Evolutionary conservation across 2,113 vertebrate genomes (phyloP), one percentile per base, ranked within the genome.

Genomic region (Chrysochloris asiatica): DNA sequence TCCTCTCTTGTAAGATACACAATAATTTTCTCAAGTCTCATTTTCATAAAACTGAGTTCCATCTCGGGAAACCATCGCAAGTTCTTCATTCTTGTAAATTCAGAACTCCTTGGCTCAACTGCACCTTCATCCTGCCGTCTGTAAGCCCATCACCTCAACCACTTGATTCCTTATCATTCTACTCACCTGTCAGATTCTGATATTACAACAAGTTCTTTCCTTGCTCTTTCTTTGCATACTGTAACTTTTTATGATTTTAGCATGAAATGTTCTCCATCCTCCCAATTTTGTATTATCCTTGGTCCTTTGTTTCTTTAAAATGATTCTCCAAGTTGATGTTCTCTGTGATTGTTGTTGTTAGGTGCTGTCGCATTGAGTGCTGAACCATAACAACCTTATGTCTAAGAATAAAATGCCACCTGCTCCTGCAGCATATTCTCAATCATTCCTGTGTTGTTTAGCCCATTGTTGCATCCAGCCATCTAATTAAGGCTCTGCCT

Each of bases 301-400:
- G 65, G 4, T 86, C 87, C 45, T 83, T n/a, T 52, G 0, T 84
- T 81, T 83, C 82, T 83, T 77, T 84, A 81, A 92, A 77, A 43
- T 65, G 43, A 26, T 41, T 13, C 47, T 77, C 41, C 79, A 82
- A 52, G 45, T 10, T 71, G 41, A 83, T 67, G 26, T 41, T 75
- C 12, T 47, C 11, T 38, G 65, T 36, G 65, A 22, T 22, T 21
- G 33, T 69, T 36, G 16, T 67, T 69, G 36, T 38, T 69, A 21
- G 61, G 30, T 33, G 61, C 30, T 63, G 30, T 12, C n/a, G 61
- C 10, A 33, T 11, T 63, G 28, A 33, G 11, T 63, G 30, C 61
- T 33, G 30, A 63, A 24, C 28, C 7, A 4, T 61, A 61, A 26
- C 30, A 36, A 38, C 16, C 65, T 19, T 38, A 38, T 38, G n/a